These are phyloP conservation scores for Spinus olivaceus DNA, from an alignment of 2,797 vertebrate genomes.

Conservation along the genomic window DNA sequence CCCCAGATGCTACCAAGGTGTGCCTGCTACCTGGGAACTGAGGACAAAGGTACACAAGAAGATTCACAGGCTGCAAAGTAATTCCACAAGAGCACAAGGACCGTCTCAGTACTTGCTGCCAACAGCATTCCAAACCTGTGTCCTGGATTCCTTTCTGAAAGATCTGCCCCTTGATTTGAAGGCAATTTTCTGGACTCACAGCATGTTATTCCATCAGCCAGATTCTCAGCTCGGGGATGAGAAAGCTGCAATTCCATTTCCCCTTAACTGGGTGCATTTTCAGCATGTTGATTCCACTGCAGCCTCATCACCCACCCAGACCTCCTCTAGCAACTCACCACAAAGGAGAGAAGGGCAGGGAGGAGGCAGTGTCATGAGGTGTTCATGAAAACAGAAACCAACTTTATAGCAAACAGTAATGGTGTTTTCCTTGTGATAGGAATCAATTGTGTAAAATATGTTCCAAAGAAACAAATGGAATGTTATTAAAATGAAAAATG, in stretches of 20 bases:
- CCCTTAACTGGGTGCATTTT: neutral
- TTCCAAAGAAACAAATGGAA: neutral
- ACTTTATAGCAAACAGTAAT: neutral
- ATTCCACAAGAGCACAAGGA: neutral
- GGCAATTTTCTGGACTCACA: neutral
- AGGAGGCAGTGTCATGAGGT: neutral
- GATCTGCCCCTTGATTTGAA: neutral
- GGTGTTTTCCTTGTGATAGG: neutral
- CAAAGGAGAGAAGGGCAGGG: neutral
- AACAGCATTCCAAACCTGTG: neutral
- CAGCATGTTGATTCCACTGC: neutral
- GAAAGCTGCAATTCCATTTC: neutral
- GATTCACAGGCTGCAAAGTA: neutral
- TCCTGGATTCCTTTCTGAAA: neutral
- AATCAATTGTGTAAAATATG: neutral
- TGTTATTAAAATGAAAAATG: neutral
- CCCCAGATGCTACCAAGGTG: neutral
- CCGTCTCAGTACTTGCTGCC: neutral
- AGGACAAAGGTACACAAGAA: neutral
- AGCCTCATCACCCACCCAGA: neutral
- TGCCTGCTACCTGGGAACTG: neutral
- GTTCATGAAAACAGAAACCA: neutral
- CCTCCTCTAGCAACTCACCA: neutral
- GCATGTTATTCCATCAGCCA: neutral
- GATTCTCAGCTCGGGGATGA: neutral